Conservation (phyloP, 2,113 vertebrate species). For the Alligator sinensis region DNA sequence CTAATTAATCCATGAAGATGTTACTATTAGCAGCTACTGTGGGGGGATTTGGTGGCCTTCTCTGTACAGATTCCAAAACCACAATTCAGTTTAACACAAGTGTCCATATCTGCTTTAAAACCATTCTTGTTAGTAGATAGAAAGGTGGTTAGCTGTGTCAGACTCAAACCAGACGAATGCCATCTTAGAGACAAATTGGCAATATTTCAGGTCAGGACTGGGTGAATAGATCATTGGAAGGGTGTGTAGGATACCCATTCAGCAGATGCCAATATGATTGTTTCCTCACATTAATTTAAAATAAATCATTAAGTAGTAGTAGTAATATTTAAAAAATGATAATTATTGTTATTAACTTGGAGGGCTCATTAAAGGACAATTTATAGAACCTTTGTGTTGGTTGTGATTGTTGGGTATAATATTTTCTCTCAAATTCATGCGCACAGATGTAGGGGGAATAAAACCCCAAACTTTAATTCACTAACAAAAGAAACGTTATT, state of each 20-base stretch:
- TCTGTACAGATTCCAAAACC: not conserved
- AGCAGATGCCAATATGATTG: not conserved
- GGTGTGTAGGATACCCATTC: not conserved
- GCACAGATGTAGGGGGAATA: not conserved
- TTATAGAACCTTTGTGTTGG: not conserved
- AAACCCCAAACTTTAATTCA: not conserved
- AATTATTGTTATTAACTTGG: not conserved
- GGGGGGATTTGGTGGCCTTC: not conserved
- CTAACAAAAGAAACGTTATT: not conserved
- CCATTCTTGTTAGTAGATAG: fast-evolving
- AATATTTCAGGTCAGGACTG: not conserved
- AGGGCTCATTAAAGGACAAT: not conserved
- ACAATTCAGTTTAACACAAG: not conserved
- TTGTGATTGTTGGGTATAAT: not conserved
- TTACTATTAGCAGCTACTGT: fast-evolving
- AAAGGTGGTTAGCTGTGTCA: too few species aligned
- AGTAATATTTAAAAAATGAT: not conserved
- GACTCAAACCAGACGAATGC: too few species aligned
- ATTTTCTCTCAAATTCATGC: not conserved
- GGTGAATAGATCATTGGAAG: not conserved
- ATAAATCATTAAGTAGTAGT: too few species aligned
- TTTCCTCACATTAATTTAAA: not conserved
- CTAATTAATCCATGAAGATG: not conserved
- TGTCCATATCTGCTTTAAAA: not conserved
- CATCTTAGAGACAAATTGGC: too few species aligned